Evolutionary conservation across 2,888 invertebrate genomes (phyloP).

Genomic region (Phymatocera aterrima): DNA sequence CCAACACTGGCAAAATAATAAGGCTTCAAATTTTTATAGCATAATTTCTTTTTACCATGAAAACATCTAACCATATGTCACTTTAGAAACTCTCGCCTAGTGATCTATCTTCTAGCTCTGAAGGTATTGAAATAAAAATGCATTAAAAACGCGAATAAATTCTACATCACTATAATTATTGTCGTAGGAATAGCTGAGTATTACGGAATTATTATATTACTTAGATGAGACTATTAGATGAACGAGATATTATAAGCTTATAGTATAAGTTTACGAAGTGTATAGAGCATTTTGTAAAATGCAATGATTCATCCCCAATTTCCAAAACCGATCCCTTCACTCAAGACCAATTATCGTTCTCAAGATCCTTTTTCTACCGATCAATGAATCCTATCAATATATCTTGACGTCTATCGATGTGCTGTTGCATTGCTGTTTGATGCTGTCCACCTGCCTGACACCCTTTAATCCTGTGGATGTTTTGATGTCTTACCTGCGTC

Average conservation of each 20-base stretch:
- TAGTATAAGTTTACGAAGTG: background rate
- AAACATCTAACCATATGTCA: background rate
- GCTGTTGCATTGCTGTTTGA: slow-evolving; percentile 66
- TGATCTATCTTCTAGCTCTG: background rate
- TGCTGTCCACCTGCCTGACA: slow-evolving; percentile 71
- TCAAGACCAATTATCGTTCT: background rate
- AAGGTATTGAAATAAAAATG: background rate
- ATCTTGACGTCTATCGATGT: slow-evolving; percentile 66
- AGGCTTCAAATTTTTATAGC: background rate
- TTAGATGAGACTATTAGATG: background rate
- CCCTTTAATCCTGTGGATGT: slow-evolving; percentile 69
- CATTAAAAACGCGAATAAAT: background rate
- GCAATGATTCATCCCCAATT: background rate
- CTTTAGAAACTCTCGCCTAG: background rate
- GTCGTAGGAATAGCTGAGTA: slow-evolving; percentile 2
- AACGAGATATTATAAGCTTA: background rate
- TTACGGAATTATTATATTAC: background rate
- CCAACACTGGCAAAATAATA: background rate
- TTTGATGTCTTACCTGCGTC: slow-evolving; percentile 73
- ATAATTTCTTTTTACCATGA: background rate
- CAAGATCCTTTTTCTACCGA: slow-evolving; percentile 21
- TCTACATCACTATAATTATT: background rate
- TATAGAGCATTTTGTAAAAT: background rate
- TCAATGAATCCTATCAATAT: slow-evolving; percentile 65
- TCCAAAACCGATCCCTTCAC: background rate